These are phyloP conservation scores for Leucophora obtusa DNA, from an alignment of 2,888 invertebrate species.

Conservation along the genomic window DNA sequence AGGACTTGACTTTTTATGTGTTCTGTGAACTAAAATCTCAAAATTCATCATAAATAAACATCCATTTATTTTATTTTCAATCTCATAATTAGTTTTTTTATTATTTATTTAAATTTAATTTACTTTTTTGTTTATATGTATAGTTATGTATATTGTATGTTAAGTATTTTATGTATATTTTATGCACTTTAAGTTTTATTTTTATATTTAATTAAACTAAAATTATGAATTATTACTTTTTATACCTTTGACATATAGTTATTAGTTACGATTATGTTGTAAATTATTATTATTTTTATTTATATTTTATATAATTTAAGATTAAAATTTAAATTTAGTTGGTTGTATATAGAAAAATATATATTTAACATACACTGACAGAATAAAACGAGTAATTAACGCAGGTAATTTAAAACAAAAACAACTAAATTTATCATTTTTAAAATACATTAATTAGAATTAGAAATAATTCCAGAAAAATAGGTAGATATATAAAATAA, in stretches of 20 bases:
- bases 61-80: background rate
- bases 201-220: conserved; percentile 59
- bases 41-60: no score
- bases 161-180: conserved; percentile 47
- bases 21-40: no score
- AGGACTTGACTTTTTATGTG: no score
- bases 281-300: background rate
- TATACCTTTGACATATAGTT: conserved; percentile 16
- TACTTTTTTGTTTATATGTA: conserved; percentile 37
- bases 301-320: conserved; percentile 15
- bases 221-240: conserved; percentile 37
- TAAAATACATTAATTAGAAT: background rate
- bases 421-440: background rate
- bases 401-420: background rate
- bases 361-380: conserved; percentile 15
- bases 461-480: background rate
- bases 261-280: conserved; percentile 29
- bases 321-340: conserved; percentile 28
- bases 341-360: conserved; percentile 38
- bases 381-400: background rate
- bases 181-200: conserved; percentile 38
- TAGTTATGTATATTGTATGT: conserved; percentile 60
- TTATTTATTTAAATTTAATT: conserved; percentile 32
- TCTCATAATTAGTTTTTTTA: conserved; percentile 35
- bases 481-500: background rate